Evolutionary conservation across 1,140 invertebrate genomes (phyloP).

Genomic region (Thaumetopoea pityocampa): DNA sequence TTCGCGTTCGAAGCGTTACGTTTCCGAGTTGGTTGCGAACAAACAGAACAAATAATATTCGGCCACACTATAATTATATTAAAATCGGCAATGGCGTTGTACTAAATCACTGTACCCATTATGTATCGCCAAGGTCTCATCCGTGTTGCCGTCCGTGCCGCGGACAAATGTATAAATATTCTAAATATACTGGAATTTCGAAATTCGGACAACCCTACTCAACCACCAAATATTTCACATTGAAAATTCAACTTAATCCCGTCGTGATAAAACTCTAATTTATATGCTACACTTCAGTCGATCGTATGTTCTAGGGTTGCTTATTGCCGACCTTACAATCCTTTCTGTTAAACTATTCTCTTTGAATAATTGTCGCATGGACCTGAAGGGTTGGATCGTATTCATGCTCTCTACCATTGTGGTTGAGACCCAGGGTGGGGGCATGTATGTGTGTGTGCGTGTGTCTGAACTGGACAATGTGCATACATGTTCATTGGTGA

Average conservation of each 20-base stretch:
- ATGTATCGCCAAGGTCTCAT: constrained; percentile 51
- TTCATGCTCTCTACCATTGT: constrained; percentile 66
- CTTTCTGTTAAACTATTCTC: constrained; percentile 76
- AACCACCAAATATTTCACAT: constrained; percentile 1
- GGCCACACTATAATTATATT: constrained; percentile 58
- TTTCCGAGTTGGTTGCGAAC: constrained; percentile 18
- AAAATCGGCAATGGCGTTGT: constrained; percentile 50
- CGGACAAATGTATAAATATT: constrained; percentile 71
- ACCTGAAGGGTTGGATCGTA: constrained; percentile 72
- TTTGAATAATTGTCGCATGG: constrained; percentile 75
- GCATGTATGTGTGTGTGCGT: constrained; percentile 24
- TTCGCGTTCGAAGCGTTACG: constrained; percentile 15
- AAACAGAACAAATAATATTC: constrained; percentile 43
- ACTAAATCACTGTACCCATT: constrained; percentile 65
- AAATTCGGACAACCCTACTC: constrained; percentile 13
- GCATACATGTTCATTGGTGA: constrained; percentile 19
- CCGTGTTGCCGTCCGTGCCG: constrained; percentile 46
- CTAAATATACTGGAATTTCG: constrained; percentile 68
- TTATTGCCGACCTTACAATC: constrained; percentile 55
- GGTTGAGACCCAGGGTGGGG: constrained; percentile 48
- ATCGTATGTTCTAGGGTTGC: constrained; percentile 23
- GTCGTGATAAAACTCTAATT: constrained; percentile 13
- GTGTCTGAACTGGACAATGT: constrained; percentile 38
- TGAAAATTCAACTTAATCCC: constrained; percentile 11
- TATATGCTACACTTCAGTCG: not conserved